Percentiles rank a stretch among this genome's conserved stretches.
Evolutionary conservation across 2,113 vertebrate genomes (phyloP).

Genomic region (Lepidothrix coronata): DNA sequence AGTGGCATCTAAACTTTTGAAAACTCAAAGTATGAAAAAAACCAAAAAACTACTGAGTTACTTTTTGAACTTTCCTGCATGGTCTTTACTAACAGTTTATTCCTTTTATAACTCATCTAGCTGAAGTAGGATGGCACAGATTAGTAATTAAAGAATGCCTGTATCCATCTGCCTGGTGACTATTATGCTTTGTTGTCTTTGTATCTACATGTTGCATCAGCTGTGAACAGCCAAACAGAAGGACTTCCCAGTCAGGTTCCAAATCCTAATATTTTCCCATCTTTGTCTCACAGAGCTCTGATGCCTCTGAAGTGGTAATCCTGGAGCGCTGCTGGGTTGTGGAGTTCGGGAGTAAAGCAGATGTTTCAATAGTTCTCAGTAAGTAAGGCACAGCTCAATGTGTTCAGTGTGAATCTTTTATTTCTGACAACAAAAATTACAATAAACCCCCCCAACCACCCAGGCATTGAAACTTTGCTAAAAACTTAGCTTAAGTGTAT

Average conservation of each 20-base stretch:
- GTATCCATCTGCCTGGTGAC: not conserved
- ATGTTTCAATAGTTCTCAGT: slow-evolving; percentile 53
- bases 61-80: not conserved
- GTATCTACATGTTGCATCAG: not conserved
- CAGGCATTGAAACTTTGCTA: not conserved
- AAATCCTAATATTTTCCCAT: slow-evolving; percentile 12
- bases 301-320: slow-evolving; percentile 44
- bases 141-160: not conserved
- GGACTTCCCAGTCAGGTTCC: not conserved
- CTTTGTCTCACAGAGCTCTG: slow-evolving; percentile 63
- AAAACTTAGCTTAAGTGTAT: not conserved
- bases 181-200: not conserved
- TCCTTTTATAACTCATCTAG: not conserved
- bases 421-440: not conserved
- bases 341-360: slow-evolving; percentile 48
- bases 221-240: not conserved
- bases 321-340: slow-evolving; percentile 49
- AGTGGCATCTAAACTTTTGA: not conserved
- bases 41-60: not conserved
- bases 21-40: not conserved
- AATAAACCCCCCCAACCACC: accelerated
- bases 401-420: not conserved
- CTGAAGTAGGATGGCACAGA: not conserved
- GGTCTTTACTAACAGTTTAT: not conserved
- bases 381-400: not conserved